Evolutionary conservation across 2,113 vertebrate genomes (phyloP).

Genomic region (Cairina moschata): DNA sequence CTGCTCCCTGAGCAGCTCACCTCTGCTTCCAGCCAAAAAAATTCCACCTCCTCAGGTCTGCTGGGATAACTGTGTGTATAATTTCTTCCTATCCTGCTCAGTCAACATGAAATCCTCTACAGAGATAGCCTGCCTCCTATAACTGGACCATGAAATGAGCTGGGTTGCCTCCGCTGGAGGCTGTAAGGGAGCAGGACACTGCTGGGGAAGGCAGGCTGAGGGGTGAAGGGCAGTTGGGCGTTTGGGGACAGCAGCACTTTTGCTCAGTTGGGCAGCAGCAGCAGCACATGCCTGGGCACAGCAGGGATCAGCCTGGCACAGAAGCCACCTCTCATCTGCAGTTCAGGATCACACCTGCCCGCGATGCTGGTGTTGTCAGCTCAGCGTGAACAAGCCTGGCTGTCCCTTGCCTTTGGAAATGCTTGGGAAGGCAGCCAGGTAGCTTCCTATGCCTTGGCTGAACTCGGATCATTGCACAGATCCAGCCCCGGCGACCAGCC

Average conservation of each 20-base stretch:
- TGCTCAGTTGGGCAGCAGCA: not conserved
- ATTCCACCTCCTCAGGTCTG: not conserved
- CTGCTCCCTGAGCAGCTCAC: not conserved
- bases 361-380: not conserved
- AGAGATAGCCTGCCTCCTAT: not conserved
- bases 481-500: not conserved
- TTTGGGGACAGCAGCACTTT: not conserved
- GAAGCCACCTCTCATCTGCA: not conserved
- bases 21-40: not conserved
- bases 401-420: not conserved
- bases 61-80: no score
- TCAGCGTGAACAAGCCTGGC: not conserved
- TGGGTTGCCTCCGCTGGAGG: not conserved
- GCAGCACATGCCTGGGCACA: rapidly evolving
- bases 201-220: not conserved
- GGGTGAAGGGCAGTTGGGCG: not conserved
- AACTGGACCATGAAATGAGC: not conserved
- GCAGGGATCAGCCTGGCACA: not conserved
- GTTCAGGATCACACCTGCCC: not conserved
- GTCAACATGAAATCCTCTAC: not conserved
- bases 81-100: not conserved
- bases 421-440: not conserved
- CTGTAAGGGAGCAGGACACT: not conserved
- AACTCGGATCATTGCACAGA: not conserved
- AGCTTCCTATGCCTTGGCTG: not conserved